phyloP scores from a whole-genome alignment of 1,140 invertebrate species.

The Matsumurasca onukii region DNA sequence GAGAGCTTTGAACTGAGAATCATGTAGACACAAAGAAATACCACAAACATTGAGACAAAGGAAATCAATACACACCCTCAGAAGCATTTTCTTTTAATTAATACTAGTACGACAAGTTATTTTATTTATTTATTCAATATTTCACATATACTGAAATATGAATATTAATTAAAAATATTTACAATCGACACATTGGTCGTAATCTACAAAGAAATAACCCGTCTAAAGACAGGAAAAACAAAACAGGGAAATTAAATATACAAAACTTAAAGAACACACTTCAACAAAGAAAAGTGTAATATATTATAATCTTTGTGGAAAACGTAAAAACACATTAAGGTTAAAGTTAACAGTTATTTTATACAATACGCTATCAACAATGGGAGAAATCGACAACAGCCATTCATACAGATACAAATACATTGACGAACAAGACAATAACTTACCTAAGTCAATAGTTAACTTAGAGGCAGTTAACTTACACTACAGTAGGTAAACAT shows the following conservation, averaged over 20 bases:
- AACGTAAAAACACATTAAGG: slow-evolving; percentile 22
- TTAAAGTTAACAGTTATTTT: slow-evolving; percentile 20
- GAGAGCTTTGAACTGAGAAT: background rate
- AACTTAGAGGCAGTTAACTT: background rate
- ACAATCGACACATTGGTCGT: slow-evolving; percentile 11
- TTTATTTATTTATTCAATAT: slow-evolving; percentile 25
- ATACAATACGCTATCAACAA: slow-evolving; percentile 26
- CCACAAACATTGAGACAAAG: background rate
- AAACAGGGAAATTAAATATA: slow-evolving; percentile 23
- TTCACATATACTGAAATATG: slow-evolving; percentile 12
- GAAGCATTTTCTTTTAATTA: slow-evolving; percentile 27
- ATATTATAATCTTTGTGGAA: slow-evolving; percentile 27
- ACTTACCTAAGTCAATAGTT: too few relatives aligned
- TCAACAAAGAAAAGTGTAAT: slow-evolving; percentile 25
- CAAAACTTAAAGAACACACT: slow-evolving; percentile 22
- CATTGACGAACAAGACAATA: background rate
- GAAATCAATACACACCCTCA: slow-evolving; percentile 13
- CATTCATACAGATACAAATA: slow-evolving; percentile 13
- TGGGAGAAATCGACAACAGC: background rate
- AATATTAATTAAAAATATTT: slow-evolving; percentile 18
- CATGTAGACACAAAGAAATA: background rate
- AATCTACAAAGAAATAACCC: slow-evolving; percentile 18
- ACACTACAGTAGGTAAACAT: slow-evolving; percentile 20
- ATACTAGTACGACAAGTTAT: slow-evolving; percentile 25
- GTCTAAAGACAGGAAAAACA: slow-evolving; percentile 15